Evolutionary conservation across 2,888 invertebrate genomes (phyloP).

Genomic region (Osmoderma eremita): DNA sequence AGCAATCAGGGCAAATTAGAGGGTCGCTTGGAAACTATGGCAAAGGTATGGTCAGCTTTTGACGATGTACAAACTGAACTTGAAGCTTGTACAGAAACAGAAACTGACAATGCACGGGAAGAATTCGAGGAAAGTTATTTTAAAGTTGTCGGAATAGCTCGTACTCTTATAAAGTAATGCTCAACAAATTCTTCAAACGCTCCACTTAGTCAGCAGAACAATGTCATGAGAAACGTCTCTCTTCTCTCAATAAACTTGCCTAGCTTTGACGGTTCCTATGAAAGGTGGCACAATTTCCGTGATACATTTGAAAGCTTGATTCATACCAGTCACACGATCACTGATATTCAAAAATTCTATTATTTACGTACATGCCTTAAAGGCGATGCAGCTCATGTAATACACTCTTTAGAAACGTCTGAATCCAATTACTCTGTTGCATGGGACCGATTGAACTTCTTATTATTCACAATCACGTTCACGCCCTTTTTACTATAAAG

Average conservation of each 20-base stretch:
- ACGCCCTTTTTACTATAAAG: constrained; percentile 43
- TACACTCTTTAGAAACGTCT: constrained; percentile 43
- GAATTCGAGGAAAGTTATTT: constrained; percentile 23
- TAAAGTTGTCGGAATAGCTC: background rate
- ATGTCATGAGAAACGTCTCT: constrained; percentile 5
- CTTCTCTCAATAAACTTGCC: constrained; percentile 42
- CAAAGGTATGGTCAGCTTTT: constrained; percentile 1
- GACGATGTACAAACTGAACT: constrained; percentile 21
- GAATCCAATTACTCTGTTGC: constrained; percentile 45
- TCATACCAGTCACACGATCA: constrained; percentile 16
- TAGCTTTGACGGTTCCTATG: constrained; percentile 32
- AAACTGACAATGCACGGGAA: constrained; percentile 11
- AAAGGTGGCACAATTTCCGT: constrained; percentile 33
- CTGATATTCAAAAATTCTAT: constrained; percentile 41
- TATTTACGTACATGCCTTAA: constrained; percentile 39
- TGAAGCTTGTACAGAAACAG: constrained; percentile 3
- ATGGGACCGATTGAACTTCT: constrained; percentile 46
- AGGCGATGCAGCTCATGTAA: constrained; percentile 42
- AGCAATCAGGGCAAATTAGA: background rate
- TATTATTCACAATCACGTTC: constrained; percentile 47
- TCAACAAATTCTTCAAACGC: background rate
- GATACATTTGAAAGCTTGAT: constrained; percentile 40
- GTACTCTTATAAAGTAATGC: background rate
- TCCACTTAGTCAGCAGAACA: background rate
- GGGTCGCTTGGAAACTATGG: background rate